Percentiles rank a stretch among this genome's conserved stretches.
Conservation (phyloP, 2,888 invertebrate species). For the Eupithecia inturbata region DNA sequence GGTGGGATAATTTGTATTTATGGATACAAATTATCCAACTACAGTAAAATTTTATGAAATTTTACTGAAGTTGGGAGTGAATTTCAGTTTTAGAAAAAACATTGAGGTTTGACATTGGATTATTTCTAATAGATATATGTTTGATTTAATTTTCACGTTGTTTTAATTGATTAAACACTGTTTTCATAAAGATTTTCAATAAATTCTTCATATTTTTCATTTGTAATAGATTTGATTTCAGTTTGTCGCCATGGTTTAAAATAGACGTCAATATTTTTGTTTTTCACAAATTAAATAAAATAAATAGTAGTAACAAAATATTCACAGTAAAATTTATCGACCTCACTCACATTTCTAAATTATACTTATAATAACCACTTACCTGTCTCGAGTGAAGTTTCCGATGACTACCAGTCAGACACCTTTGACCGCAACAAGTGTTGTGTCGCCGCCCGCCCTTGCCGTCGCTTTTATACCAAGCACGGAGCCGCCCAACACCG, state of each 20-base stretch:
- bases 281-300: not conserved
- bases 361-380: conserved; percentile 52
- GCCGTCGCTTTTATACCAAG: conserved; percentile 71
- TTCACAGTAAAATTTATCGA: not conserved
- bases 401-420: conserved; percentile 46
- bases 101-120: not conserved
- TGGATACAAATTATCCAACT: too few species aligned
- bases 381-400: conserved; percentile 67
- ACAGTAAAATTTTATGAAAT: too few species aligned
- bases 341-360: not conserved
- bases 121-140: not conserved
- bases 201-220: not conserved
- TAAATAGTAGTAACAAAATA: not conserved
- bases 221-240: not conserved
- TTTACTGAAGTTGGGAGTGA: not conserved
- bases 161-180: not conserved
- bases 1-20: conserved; percentile 17
- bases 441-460: conserved; percentile 71
- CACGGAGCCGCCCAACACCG: conserved; percentile 63
- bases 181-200: not conserved
- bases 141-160: not conserved
- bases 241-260: not conserved
- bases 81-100: not conserved
- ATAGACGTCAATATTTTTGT: not conserved
- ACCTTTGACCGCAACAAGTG: conserved; percentile 74